These are phyloP conservation scores for Jacana jacana DNA, from an alignment of 2,113 vertebrate genomes.

Conservation along the genomic window DNA sequence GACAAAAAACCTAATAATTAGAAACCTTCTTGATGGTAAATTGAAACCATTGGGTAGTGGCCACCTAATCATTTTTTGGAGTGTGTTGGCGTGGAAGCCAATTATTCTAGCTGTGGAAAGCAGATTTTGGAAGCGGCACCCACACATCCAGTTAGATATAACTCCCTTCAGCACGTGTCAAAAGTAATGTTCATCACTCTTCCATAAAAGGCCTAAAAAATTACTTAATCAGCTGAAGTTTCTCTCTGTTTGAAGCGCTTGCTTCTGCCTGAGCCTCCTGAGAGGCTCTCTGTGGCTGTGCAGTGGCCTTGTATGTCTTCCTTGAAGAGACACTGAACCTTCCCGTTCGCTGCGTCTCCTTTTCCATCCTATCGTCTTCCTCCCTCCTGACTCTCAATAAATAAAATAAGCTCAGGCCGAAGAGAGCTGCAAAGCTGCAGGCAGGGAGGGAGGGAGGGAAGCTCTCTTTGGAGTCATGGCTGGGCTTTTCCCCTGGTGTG, in stretches of 20 bases:
- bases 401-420: neutral
- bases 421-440: neutral
- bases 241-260: neutral
- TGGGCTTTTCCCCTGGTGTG: neutral
- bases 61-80: neutral
- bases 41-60: neutral
- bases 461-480: constrained; percentile 11
- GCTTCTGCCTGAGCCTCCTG: neutral
- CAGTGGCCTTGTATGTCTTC: neutral
- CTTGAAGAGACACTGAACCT: neutral
- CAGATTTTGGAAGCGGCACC: neutral
- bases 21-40: neutral
- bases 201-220: neutral
- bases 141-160: neutral
- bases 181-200: neutral
- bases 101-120: neutral
- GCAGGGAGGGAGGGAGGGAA: neutral
- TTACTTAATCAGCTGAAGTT: neutral
- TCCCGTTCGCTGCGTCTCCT: neutral
- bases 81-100: neutral
- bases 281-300: neutral
- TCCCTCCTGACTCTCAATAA: neutral
- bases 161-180: neutral
- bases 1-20: neutral
- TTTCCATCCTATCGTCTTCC: neutral